Evolutionary conservation across 2,888 invertebrate species (phyloP).

Genomic region (Tenthredo mesomela): DNA sequence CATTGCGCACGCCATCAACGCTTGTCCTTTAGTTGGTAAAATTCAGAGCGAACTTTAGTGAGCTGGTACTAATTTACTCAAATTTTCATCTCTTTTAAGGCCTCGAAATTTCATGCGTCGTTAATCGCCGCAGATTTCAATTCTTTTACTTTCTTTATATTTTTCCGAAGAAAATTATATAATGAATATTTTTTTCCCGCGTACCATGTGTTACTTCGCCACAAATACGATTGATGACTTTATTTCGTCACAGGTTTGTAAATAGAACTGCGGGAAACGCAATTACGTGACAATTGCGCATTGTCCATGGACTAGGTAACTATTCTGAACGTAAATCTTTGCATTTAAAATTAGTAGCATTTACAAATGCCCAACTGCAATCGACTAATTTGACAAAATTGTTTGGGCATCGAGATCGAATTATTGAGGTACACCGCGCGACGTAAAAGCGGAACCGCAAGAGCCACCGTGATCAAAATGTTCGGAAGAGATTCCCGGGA

Average conservation of each 20-base stretch:
- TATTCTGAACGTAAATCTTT: slow-evolving; percentile 12
- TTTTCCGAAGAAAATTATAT: no score
- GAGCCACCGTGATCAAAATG: slow-evolving; percentile 2
- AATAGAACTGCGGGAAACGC: background rate
- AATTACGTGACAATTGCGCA: background rate
- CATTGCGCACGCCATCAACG: slow-evolving; percentile 25
- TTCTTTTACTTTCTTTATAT: background rate
- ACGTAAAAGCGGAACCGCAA: slow-evolving; percentile 15
- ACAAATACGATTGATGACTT: background rate
- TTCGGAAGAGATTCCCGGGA: slow-evolving; percentile 20
- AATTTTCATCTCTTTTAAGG: background rate
- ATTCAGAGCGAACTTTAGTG: background rate
- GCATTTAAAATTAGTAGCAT: slow-evolving; percentile 18
- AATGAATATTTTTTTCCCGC: background rate
- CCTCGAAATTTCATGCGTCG: background rate
- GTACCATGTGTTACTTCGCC: background rate
- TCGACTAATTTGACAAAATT: slow-evolving; percentile 38
- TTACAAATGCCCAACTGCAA: background rate
- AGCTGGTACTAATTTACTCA: background rate
- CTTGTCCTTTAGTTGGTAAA: slow-evolving; percentile 6
- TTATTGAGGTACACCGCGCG: slow-evolving; percentile 25
- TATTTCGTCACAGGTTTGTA: background rate
- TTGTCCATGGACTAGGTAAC: background rate
- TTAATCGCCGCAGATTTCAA: background rate
- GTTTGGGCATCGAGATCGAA: slow-evolving; percentile 21